phyloP scores from a whole-genome alignment of 2,113 vertebrate species.

The Mus spicilegus region DNA sequence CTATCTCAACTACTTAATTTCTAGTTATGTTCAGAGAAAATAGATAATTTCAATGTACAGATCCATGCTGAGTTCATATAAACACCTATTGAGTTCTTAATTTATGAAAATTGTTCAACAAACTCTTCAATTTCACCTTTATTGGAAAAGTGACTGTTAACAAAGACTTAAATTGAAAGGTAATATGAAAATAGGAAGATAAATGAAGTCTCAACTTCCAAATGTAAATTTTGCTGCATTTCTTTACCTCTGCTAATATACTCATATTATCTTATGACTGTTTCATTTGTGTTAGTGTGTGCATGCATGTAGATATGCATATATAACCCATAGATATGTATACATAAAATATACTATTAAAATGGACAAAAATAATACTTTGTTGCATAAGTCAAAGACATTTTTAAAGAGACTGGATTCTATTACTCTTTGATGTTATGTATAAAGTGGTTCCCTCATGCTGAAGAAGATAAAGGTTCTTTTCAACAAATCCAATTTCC shows the following conservation, averaged over 20 bases:
- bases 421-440: background rate
- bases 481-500: background rate
- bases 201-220: slow-evolving; percentile 3
- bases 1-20: background rate
- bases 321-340: background rate
- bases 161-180: background rate
- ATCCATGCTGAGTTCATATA: background rate
- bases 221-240: slow-evolving; percentile 25
- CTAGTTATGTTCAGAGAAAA: slow-evolving; percentile 49
- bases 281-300: background rate
- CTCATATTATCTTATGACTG: background rate
- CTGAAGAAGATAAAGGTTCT: background rate
- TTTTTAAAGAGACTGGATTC: background rate
- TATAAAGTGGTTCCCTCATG: background rate
- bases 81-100: background rate
- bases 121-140: background rate
- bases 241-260: background rate
- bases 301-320: background rate
- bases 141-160: background rate
- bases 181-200: background rate
- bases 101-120: slow-evolving; percentile 4
- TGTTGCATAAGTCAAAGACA: background rate
- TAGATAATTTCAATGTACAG: slow-evolving; percentile 16
- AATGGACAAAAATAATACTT: background rate
- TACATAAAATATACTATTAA: background rate